Evolutionary conservation across 2,797 vertebrate species (phyloP), one percentile per base, ranked within the genome.

Genomic region (Chanos chanos): DNA sequence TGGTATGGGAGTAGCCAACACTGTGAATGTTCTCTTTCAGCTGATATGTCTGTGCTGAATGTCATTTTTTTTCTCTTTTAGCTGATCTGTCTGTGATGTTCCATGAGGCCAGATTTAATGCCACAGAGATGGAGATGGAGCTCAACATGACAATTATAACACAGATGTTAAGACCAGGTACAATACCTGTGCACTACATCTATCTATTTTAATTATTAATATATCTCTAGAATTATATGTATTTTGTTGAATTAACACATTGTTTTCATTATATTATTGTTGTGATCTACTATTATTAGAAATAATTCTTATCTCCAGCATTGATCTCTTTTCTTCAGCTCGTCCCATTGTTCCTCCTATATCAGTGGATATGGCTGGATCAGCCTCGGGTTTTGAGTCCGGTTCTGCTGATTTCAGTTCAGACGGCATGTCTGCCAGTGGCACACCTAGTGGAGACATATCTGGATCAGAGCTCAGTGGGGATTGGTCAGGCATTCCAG

Each of bases 301-400:
- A n/a, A n/a, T n/a, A n/a, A n/a, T n/a, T n/a, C n/a, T n/a, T n/a
- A n/a, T n/a, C n/a, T n/a, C n/a, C n/a, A n/a, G n/a, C n/a, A n/a
- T n/a, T n/a, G n/a, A n/a, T n/a, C n/a, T n/a, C n/a, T n/a, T 1
- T 68, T 43, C 43, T 31, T 1, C 71, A 86, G 77, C 49, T 48
- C 54, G 0, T 43, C 64, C 87, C 24, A 71, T 75, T 8, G 74
- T 80, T 76, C 77, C 86, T 73, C 77, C 86, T 47, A 59, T 77
- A 16, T 69, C 71, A 1, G 2, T 69, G 61, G 75, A 85, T 39
- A 52, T 44, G 37, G 62, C n/a, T 7, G 58, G n/a, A 3, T 83
- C 84, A 10, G 80, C 80, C 36, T 87, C 80, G 48, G 81, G 77
- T 33, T 85, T 83, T n/a, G 60, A 33, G 33, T 66, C 57, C 31